Base-by-base conservation (phyloP, 1,140 invertebrate species). In the Cydia amplana region DNA sequence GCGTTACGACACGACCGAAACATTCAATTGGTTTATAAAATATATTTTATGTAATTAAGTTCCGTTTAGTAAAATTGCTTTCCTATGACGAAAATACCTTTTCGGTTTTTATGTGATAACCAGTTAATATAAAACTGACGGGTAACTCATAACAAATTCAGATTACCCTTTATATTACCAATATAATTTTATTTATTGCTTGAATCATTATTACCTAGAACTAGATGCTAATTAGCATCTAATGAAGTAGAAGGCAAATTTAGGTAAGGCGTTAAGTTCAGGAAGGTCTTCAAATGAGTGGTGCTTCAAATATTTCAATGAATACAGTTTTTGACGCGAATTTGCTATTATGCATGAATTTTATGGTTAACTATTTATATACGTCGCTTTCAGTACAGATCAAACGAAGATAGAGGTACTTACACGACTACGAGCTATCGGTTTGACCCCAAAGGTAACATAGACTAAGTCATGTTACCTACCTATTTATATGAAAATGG, bases 131-230 rank as follows among this genome's bases (percentile, higher is more conserved):
- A 64, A 64, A 64, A 64, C 49, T 51, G n/a, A 51, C 16, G 20
- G 23, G 25, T 10, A 28, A 64, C 23, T 64, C 7, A 25, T 25
- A 64, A 25, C 20, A 9, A 64, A 28, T 10, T 64, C 12, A 25
- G 20, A 64, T 64, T 64, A 23, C 64, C 28, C 14, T 67, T 67
- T 14, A n/a, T n/a, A n/a, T n/a, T n/a, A 67, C 28, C 10, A 67
- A 36, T 67, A n/a, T 32, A 32, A 6, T 67, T 36, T 67, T 5
- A 67, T 16, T 36, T 32, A 67, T 67, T 36, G 23, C 28, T 32
- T 28, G 2, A 32, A 14, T 32, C 18, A 60, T 60, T 60, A 60
- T 20, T 60, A 20, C 5, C 6, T n/a, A 18, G 0, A 60, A 9
- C n/a, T 7, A 23, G n/a, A 60, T 60, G 55, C 20, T 60, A 60